Evolutionary conservation across 2,797 vertebrate species (phyloP).

Genomic region (Denticeps clupeoides): DNA sequence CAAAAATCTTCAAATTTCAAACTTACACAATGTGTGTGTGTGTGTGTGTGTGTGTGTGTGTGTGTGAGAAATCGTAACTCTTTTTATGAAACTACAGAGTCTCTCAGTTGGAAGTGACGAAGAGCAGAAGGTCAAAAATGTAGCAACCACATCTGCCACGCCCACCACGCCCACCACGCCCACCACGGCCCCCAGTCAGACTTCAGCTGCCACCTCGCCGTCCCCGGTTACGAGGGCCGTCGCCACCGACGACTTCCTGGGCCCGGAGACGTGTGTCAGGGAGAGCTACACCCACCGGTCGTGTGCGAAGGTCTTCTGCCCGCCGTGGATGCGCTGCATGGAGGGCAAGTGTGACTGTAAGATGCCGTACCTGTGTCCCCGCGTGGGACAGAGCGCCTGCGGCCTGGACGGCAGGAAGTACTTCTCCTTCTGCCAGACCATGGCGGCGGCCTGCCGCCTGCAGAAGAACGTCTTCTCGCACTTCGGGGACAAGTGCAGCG

Average conservation of each 20-base stretch:
- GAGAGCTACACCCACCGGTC: slow-evolving; percentile 59
- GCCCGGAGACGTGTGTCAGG: slow-evolving; percentile 51
- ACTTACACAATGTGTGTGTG: no score
- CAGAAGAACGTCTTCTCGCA: slow-evolving; percentile 49
- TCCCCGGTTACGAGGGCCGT: neutral
- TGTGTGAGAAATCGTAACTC: slow-evolving; percentile 11
- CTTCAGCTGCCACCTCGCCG: neutral
- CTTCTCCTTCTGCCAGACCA: slow-evolving; percentile 70
- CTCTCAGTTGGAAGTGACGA: no score
- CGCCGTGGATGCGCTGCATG: slow-evolving; percentile 67
- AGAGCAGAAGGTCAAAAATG: no score
- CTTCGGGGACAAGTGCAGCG: slow-evolving; percentile 34
- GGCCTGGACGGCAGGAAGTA: slow-evolving; percentile 34
- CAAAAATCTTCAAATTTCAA: no score
- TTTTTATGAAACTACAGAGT: neutral
- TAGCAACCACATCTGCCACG: no score
- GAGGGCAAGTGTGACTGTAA: slow-evolving; percentile 67
- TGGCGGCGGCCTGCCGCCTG: slow-evolving; percentile 54
- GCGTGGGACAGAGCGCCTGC: slow-evolving; percentile 48
- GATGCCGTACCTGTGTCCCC: slow-evolving; percentile 72
- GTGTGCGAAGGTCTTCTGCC: slow-evolving; percentile 77
- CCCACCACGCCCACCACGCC: no score
- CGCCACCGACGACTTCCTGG: slow-evolving; percentile 20
- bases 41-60: neutral
- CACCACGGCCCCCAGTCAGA: neutral